phyloP scores from a whole-genome alignment of 2,888 invertebrate genomes.

The Boloria selene region DNA sequence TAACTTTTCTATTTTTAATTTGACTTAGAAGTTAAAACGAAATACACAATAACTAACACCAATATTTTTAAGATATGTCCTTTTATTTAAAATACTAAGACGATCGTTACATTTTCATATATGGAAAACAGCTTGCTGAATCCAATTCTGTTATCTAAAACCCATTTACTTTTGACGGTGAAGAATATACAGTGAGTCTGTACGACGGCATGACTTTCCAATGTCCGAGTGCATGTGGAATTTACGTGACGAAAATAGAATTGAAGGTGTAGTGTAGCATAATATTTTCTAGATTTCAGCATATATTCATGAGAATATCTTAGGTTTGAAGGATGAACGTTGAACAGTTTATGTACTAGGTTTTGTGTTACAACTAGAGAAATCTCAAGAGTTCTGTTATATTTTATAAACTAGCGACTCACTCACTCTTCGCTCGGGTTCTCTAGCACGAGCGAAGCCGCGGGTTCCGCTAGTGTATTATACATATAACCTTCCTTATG shows the following conservation, averaged over 20 bases:
- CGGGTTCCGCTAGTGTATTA: too few species aligned
- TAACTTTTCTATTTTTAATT: too few species aligned
- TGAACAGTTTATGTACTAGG: neutral
- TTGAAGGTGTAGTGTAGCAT: neutral
- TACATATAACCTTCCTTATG: too few species aligned
- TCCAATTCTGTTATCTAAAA: neutral
- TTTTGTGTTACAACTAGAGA: neutral
- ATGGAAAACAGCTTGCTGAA: too few species aligned
- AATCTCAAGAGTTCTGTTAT: neutral
- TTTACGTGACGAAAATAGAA: conserved; percentile 18
- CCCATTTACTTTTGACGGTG: conserved; percentile 4
- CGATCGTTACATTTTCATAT: too few species aligned
- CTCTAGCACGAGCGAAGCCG: too few species aligned
- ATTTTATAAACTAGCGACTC: too few species aligned
- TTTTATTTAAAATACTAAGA: too few species aligned
- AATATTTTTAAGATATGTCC: too few species aligned
- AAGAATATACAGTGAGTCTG: neutral
- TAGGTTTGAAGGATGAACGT: neutral
- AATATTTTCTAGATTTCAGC: conserved; percentile 12
- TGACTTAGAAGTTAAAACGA: too few species aligned
- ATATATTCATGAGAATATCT: conserved; percentile 12
- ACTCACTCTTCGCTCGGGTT: too few species aligned
- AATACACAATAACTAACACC: too few species aligned
- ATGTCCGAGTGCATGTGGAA: conserved; percentile 15
- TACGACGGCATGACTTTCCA: neutral